phyloP scores from a whole-genome alignment of 2,797 vertebrate species.

The Sebastes ruberrimus region DNA sequence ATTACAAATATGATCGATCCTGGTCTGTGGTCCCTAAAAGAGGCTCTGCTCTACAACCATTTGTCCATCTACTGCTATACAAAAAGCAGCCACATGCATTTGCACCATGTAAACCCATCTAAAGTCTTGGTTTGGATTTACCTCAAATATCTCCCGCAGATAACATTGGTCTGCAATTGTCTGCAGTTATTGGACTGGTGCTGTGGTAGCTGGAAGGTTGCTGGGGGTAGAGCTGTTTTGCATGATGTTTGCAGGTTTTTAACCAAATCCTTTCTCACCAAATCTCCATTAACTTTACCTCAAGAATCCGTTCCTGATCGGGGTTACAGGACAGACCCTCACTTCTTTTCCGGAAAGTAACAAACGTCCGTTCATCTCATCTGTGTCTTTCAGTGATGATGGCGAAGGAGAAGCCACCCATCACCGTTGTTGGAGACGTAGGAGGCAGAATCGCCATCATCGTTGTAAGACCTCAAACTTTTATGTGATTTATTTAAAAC shows the following conservation, averaged over 20 bases:
- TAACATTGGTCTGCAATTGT: background rate
- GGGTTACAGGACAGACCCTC: background rate
- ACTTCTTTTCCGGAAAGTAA: background rate
- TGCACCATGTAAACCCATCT: background rate
- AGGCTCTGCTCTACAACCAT: constrained; percentile 8
- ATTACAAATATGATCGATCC: constrained; percentile 44
- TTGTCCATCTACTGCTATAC: constrained; percentile 20
- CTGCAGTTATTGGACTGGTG: background rate
- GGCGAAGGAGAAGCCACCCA: constrained; percentile 98
- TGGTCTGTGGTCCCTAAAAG: constrained; percentile 16
- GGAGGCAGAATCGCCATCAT: constrained; percentile 98
- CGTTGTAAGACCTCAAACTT: constrained; percentile 84
- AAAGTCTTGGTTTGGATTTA: background rate
- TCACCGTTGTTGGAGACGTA: constrained; percentile 97
- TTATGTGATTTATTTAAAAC: background rate
- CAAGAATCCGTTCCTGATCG: background rate
- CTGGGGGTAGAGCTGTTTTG: constrained; percentile 33
- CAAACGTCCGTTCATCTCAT: background rate
- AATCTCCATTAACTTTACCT: background rate
- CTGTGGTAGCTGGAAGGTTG: constrained; percentile 40
- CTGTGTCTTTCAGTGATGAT: constrained; percentile 90
- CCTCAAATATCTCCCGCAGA: background rate
- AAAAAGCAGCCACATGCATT: background rate
- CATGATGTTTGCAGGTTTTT: constrained; percentile 63
- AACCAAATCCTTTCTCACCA: constrained; percentile 36